Conservation (phyloP, 1,140 invertebrate genomes). For the Papilio aristodemus region DNA sequence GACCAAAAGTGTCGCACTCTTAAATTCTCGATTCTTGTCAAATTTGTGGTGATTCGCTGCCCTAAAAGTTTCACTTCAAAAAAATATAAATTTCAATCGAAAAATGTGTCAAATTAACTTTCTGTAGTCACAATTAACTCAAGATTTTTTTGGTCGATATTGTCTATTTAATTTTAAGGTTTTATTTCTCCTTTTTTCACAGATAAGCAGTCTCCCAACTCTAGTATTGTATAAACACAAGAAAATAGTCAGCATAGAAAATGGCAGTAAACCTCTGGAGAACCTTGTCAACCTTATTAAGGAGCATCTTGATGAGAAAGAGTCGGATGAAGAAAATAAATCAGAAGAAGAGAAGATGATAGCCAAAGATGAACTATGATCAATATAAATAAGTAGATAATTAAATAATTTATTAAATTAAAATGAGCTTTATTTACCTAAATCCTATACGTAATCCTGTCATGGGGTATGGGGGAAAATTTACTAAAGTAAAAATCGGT, state of each 20-base stretch:
- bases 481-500: too few species aligned
- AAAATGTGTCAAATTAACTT: too few species aligned
- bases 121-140: too few species aligned
- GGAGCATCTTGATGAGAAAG: constrained; percentile 50
- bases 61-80: too few species aligned
- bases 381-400: constrained; percentile 45
- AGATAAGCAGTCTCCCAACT: constrained; percentile 69
- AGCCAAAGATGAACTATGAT: constrained; percentile 69
- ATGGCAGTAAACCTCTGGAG: constrained; percentile 61
- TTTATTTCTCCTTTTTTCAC: constrained; percentile 41
- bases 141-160: background rate
- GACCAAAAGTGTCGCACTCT: too few species aligned
- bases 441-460: background rate
- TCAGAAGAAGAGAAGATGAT: constrained; percentile 35
- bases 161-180: too few species aligned
- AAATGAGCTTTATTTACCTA: constrained; percentile 11
- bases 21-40: too few species aligned
- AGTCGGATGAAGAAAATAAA: constrained; percentile 4
- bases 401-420: constrained; percentile 41
- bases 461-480: too few species aligned
- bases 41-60: too few species aligned
- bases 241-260: constrained; percentile 61
- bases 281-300: constrained; percentile 63
- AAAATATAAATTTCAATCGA: too few species aligned
- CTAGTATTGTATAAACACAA: constrained; percentile 70